Evolutionary conservation across 2,113 vertebrate species (phyloP).

Genomic region (Triplophysa rosa): DNA sequence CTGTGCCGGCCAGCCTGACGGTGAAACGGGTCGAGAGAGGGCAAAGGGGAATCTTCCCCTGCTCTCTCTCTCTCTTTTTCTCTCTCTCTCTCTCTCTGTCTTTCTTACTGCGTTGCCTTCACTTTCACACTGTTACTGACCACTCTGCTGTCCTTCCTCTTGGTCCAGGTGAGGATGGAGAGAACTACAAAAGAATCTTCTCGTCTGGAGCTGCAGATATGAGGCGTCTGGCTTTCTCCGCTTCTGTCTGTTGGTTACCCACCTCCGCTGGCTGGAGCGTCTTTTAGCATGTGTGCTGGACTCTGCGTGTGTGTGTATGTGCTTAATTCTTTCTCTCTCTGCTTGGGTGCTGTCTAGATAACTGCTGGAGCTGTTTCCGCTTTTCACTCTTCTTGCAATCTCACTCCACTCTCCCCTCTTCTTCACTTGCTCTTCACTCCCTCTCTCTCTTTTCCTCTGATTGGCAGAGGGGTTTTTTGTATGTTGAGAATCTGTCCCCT

Average conservation of each 20-base stretch:
- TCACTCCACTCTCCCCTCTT: conserved; percentile 20
- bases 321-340: conserved; percentile 10
- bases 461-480: conserved; percentile 29
- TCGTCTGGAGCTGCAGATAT: conserved; percentile 33
- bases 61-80: conserved; percentile 52
- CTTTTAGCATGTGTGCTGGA: conserved; percentile 14
- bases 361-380: conserved; percentile 12
- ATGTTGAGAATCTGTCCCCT: conserved; percentile 48
- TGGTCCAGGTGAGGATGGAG: conserved; percentile 15
- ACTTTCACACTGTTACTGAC: background rate
- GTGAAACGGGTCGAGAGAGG: conserved; percentile 58
- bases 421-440: conserved; percentile 22
- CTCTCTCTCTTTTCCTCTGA: conserved; percentile 32
- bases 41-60: conserved; percentile 47
- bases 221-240: conserved; percentile 31
- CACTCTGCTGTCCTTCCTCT: background rate
- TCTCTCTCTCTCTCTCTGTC: background rate
- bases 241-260: conserved; percentile 18
- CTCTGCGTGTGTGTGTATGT: conserved; percentile 1
- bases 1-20: conserved; percentile 69
- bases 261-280: conserved; percentile 29
- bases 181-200: background rate
- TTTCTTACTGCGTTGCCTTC: background rate
- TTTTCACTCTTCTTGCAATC: conserved; percentile 24
- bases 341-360: conserved; percentile 19